Evolutionary conservation across 1,140 invertebrate genomes (phyloP).

Genomic region (Drosophila pseudoobscura): DNA sequence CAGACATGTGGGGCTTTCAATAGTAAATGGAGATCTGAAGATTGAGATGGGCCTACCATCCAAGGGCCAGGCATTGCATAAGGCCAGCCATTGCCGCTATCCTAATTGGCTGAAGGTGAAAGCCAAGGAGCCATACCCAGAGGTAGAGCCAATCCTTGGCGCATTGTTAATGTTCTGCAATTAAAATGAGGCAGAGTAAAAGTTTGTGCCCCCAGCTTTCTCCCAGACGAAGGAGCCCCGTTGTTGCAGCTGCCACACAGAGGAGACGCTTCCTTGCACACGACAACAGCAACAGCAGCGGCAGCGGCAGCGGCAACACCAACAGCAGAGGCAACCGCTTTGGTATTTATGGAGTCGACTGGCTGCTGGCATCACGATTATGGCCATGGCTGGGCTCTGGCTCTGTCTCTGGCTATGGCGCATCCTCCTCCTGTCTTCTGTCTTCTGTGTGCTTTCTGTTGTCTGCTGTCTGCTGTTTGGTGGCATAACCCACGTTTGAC

Average conservation of each 20-base stretch:
- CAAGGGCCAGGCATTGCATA: constrained; percentile 40
- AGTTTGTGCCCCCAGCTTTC: constrained; percentile 47
- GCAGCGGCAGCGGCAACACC: constrained; percentile 6
- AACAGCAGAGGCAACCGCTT: constrained; percentile 12
- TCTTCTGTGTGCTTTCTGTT: neutral
- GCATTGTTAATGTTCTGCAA: constrained; percentile 69
- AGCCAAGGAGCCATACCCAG: constrained; percentile 19
- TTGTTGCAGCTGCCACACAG: neutral
- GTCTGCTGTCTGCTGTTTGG: constrained; percentile 25
- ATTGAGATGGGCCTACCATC: too few relatives aligned
- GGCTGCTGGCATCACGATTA: constrained; percentile 57
- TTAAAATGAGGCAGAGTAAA: constrained; percentile 75
- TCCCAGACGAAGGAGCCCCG: constrained; percentile 38
- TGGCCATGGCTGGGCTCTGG: constrained; percentile 21
- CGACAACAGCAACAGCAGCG: constrained; percentile 19
- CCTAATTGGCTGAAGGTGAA: constrained; percentile 61
- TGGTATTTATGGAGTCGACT: constrained; percentile 50
- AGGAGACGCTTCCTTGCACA: constrained; percentile 39
- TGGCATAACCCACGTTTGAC: constrained; percentile 78
- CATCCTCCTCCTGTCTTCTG: constrained; percentile 52
- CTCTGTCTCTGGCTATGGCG: constrained; percentile 10
- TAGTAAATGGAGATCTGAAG: too few relatives aligned
- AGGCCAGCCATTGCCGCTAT: constrained; percentile 4
- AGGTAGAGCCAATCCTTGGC: neutral
- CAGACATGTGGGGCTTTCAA: too few relatives aligned